These are phyloP conservation scores for Zhuqinia jingwanae DNA, from an alignment of 2,888 invertebrate species.

Conservation along the genomic window DNA sequence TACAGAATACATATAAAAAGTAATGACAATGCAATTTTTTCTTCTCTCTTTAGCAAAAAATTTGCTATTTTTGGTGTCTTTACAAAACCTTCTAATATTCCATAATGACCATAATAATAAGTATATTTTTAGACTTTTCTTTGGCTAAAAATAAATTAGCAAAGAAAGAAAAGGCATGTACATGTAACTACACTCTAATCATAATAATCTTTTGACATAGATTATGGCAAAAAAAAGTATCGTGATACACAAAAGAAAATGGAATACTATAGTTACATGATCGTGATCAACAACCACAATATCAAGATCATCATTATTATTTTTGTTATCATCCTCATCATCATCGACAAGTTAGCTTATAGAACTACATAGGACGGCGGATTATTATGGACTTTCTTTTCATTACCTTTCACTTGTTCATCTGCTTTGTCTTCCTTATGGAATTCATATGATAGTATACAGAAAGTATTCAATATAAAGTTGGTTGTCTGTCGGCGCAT, in stretches of 20 bases:
- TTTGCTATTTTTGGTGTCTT: neutral
- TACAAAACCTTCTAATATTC: neutral
- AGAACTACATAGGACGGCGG: too few species aligned
- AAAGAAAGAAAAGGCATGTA: neutral
- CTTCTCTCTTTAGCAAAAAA: neutral
- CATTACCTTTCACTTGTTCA: too few species aligned
- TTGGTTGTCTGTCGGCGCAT: too few species aligned
- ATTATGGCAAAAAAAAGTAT: neutral
- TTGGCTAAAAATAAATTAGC: conserved; percentile 12
- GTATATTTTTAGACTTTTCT: neutral
- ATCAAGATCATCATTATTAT: neutral
- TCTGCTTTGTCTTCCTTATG: too few species aligned
- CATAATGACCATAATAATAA: neutral
- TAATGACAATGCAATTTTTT: neutral
- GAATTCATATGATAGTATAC: too few species aligned
- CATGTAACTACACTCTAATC: too few species aligned
- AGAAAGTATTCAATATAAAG: too few species aligned
- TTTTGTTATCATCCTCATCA: neutral
- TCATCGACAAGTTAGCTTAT: too few species aligned
- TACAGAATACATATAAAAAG: neutral
- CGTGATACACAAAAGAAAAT: neutral
- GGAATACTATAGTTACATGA: neutral
- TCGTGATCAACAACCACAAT: neutral
- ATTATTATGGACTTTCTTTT: too few species aligned
- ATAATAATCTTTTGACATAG: neutral